phyloP scores from a whole-genome alignment of 2,113 vertebrate species.

The Thryonomys swinderianus region DNA sequence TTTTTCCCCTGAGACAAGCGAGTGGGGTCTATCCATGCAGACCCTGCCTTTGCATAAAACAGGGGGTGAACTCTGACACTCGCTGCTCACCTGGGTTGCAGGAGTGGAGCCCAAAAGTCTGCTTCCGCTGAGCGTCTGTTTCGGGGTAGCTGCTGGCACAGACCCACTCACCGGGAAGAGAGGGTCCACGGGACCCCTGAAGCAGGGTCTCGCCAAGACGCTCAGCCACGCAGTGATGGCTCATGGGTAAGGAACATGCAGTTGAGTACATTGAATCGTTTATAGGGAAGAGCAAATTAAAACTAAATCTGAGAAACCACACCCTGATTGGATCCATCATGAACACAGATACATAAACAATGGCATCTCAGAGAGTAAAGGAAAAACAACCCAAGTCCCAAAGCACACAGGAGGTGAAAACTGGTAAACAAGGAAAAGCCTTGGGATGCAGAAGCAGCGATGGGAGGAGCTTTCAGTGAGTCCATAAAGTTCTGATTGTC shows the following conservation, averaged over 20 bases:
- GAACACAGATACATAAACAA: neutral
- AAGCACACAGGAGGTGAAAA: neutral
- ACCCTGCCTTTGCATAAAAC: neutral
- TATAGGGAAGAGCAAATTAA: neutral
- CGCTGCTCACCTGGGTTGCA: neutral
- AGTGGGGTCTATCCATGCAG: too few relatives aligned
- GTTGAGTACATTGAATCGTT: neutral
- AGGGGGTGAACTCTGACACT: neutral
- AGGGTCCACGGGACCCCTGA: rapidly evolving
- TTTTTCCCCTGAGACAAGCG: rapidly evolving
- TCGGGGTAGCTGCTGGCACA: neutral
- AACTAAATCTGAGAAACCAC: neutral
- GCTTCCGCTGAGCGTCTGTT: neutral
- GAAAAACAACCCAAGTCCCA: neutral
- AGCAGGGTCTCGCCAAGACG: rapidly evolving
- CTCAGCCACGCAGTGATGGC: neutral
- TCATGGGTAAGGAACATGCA: neutral
- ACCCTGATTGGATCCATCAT: neutral
- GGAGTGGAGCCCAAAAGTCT: neutral
- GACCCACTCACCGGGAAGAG: neutral
- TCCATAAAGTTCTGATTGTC: neutral
- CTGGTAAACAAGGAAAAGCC: neutral
- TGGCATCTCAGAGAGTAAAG: neutral
- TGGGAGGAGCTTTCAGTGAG: neutral
- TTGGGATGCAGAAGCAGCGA: neutral